A percentile compares a stretch with the other conserved stretches of the same genome.
Conservation (phyloP, 2,113 vertebrate species). For the Periophthalmus modestus region DNA sequence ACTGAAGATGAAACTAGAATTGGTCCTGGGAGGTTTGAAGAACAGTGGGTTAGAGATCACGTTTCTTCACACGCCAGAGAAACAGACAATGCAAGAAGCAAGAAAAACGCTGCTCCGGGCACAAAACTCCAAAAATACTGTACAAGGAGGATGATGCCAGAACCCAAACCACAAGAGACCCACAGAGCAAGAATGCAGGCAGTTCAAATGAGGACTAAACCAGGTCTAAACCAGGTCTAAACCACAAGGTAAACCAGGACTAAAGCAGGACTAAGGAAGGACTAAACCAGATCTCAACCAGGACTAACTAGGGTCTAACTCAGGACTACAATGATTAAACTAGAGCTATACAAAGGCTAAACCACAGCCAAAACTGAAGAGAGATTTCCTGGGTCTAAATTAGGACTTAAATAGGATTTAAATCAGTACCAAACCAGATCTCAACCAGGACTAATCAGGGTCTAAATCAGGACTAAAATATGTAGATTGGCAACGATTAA, state of each 20-base stretch:
- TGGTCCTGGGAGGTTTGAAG: constrained; percentile 67
- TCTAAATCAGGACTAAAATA: too few species aligned
- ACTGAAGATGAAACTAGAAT: constrained; percentile 60
- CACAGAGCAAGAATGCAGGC: background rate
- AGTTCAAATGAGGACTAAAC: background rate
- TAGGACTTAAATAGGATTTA: too few species aligned
- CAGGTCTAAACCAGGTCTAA: too few species aligned
- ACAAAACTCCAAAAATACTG: constrained; percentile 9
- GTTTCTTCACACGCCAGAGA: constrained; percentile 14
- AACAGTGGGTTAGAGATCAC: constrained; percentile 53
- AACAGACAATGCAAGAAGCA: constrained; percentile 12
- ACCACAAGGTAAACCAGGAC: background rate
- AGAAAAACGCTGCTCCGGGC: constrained; percentile 23
- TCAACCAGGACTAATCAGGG: too few species aligned
- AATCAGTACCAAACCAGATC: too few species aligned
- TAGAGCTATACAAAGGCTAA: too few species aligned
- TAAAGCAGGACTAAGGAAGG: background rate
- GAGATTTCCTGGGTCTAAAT: too few species aligned
- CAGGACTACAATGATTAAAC: too few species aligned
- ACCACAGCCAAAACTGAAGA: too few species aligned
- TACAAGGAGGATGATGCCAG: background rate
- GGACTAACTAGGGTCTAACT: too few species aligned
- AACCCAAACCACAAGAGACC: background rate
- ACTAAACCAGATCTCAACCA: too few species aligned
- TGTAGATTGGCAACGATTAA: too few species aligned